phyloP scores from a whole-genome alignment of 2,113 vertebrate species.

The Stegastes partitus region DNA sequence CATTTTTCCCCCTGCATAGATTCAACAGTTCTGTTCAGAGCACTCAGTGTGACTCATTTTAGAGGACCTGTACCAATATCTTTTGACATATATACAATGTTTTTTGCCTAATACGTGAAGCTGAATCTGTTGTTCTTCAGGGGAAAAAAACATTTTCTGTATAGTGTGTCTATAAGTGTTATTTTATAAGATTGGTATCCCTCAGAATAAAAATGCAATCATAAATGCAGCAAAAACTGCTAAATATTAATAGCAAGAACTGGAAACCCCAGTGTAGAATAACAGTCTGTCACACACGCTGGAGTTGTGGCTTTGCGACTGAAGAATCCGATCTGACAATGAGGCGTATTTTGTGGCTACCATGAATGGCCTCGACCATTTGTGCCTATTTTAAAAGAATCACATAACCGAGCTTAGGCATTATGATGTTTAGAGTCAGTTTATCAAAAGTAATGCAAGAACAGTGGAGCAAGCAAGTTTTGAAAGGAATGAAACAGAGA shows the following conservation, averaged over 20 bases:
- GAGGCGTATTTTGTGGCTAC: background rate
- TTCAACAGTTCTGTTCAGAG: background rate
- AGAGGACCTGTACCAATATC: background rate
- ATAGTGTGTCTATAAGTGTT: too few relatives aligned
- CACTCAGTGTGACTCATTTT: background rate
- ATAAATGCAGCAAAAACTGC: background rate
- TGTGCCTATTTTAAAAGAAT: constrained; percentile 34
- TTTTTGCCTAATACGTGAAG: background rate
- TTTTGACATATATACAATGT: background rate
- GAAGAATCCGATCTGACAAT: background rate
- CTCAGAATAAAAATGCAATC: background rate
- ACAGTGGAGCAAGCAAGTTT: constrained; percentile 45
- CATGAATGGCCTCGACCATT: constrained; percentile 6
- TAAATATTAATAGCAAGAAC: background rate
- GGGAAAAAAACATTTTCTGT: too few relatives aligned
- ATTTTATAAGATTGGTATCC: background rate
- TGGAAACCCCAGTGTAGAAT: background rate
- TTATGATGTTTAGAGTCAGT: constrained; percentile 42
- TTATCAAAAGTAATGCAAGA: constrained; percentile 40
- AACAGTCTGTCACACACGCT: background rate
- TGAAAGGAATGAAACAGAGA: constrained; percentile 45
- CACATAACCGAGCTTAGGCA: constrained; percentile 24
- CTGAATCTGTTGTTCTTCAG: background rate
- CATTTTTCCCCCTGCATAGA: background rate
- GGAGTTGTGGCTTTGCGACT: background rate